Conservation (phyloP, 2,888 invertebrate genomes). For the Cephus pygmeus region DNA sequence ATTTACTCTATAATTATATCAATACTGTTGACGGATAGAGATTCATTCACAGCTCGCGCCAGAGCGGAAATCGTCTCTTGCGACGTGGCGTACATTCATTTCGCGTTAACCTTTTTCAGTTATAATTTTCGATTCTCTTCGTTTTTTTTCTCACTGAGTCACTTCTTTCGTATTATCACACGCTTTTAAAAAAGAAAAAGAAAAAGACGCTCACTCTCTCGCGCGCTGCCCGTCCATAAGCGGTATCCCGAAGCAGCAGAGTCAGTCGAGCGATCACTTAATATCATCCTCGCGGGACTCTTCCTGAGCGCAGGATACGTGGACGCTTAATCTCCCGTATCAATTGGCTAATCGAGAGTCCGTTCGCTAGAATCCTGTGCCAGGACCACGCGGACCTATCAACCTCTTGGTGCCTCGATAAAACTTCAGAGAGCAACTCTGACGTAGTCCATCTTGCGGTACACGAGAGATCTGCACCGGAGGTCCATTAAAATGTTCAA, state of each 20-base stretch:
- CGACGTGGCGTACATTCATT: conserved; percentile 46
- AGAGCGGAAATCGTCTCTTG: conserved; percentile 59
- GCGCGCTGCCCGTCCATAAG: conserved; percentile 1
- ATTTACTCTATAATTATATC: conserved; percentile 66
- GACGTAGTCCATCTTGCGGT: background rate
- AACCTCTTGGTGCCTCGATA: background rate
- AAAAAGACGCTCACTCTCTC: conserved; percentile 7
- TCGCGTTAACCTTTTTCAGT: conserved; percentile 31
- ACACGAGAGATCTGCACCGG: background rate
- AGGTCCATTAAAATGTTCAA: background rate
- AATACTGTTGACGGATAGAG: conserved; percentile 67
- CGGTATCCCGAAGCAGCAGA: conserved; percentile 14
- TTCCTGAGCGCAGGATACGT: background rate
- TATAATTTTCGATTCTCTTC: conserved; percentile 23
- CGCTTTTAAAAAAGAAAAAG: conserved; percentile 15
- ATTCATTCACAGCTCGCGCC: conserved; percentile 65
- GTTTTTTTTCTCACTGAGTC: conserved; percentile 21
- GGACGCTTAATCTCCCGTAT: background rate
- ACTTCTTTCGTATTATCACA: conserved; percentile 38
- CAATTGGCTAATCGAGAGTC: background rate
- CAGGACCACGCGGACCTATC: background rate
- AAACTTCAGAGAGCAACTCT: background rate
- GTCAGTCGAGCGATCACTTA: conserved; percentile 19
- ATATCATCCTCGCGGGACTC: background rate
- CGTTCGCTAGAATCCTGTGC: background rate